Evolutionary conservation across 35 echinoderm and acorn worm genomes (phyloP).

Genomic region (Lytechinus pictus): DNA sequence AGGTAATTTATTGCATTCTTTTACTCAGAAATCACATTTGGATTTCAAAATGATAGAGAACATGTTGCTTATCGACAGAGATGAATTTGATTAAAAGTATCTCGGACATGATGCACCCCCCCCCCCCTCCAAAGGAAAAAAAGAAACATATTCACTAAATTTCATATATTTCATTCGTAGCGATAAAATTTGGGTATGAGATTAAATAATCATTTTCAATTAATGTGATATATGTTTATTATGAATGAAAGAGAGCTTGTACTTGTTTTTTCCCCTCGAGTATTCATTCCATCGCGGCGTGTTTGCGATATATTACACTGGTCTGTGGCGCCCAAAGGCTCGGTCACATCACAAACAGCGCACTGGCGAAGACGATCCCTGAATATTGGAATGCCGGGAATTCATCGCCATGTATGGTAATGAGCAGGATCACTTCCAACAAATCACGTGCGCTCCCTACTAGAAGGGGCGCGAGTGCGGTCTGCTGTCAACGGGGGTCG

Average conservation of each 20-base stretch:
- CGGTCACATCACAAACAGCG: background rate
- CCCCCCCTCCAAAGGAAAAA: too few species aligned
- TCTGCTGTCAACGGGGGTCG: background rate
- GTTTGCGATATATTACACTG: background rate
- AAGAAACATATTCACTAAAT: background rate
- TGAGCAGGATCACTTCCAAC: constrained; percentile 28
- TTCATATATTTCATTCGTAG: background rate
- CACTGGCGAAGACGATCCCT: constrained; percentile 28
- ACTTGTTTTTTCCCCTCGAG: background rate
- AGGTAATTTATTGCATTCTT: background rate
- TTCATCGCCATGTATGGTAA: constrained; percentile 49
- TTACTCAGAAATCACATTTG: background rate
- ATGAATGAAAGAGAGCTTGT: background rate
- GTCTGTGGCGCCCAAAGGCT: background rate
- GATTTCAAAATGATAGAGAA: background rate
- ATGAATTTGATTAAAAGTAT: background rate
- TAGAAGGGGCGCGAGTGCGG: background rate
- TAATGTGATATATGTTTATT: background rate
- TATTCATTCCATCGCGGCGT: background rate
- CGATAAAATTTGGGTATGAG: background rate
- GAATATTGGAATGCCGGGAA: constrained; percentile 26
- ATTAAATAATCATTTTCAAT: background rate
- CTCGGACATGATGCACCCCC: background rate
- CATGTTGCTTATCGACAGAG: background rate
- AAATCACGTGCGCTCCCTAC: background rate